Evolutionary conservation across 2,113 vertebrate genomes (phyloP).

Genomic region (Salvelinus fontinalis): DNA sequence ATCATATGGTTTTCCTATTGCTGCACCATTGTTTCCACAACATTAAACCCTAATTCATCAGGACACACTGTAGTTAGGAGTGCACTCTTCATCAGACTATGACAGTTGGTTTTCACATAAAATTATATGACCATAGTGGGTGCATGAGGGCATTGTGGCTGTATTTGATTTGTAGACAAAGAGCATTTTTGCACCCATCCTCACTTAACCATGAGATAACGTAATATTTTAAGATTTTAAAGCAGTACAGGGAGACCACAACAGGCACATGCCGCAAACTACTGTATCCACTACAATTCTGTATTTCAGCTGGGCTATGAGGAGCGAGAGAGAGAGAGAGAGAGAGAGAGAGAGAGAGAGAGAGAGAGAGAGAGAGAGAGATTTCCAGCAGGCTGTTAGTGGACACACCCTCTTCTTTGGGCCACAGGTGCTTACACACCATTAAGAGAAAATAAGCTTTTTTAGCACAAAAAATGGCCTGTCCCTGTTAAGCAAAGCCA

Average conservation of each 20-base stretch:
- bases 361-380: neutral
- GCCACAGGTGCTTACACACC: slow-evolving; percentile 28
- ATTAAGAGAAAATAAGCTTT: neutral
- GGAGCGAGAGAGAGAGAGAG: neutral
- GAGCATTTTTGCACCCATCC: slow-evolving; percentile 12
- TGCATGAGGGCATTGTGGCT: slow-evolving; percentile 30
- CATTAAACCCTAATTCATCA: slow-evolving; percentile 57
- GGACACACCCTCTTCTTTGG: slow-evolving; percentile 10
- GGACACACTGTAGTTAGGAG: slow-evolving; percentile 34
- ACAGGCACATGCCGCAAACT: slow-evolving; percentile 19
- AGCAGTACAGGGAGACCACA: slow-evolving; percentile 32
- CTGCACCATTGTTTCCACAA: slow-evolving; percentile 55
- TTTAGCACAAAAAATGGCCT: neutral
- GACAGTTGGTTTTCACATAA: slow-evolving; percentile 41
- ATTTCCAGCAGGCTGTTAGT: neutral
- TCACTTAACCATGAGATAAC: slow-evolving; percentile 29
- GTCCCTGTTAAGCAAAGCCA: slow-evolving; percentile 24
- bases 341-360: neutral
- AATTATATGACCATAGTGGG: slow-evolving; percentile 14
- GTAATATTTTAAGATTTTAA: slow-evolving; percentile 41
- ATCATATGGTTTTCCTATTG: slow-evolving; percentile 60
- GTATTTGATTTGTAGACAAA: slow-evolving; percentile 28
- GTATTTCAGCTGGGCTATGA: slow-evolving; percentile 13
- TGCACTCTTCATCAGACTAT: slow-evolving; percentile 24
- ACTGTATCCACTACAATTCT: slow-evolving; percentile 4